Evolutionary conservation across 2,888 invertebrate genomes (phyloP), one percentile per base, ranked within the genome.

Genomic region (Lasioglossum pauxillum): DNA sequence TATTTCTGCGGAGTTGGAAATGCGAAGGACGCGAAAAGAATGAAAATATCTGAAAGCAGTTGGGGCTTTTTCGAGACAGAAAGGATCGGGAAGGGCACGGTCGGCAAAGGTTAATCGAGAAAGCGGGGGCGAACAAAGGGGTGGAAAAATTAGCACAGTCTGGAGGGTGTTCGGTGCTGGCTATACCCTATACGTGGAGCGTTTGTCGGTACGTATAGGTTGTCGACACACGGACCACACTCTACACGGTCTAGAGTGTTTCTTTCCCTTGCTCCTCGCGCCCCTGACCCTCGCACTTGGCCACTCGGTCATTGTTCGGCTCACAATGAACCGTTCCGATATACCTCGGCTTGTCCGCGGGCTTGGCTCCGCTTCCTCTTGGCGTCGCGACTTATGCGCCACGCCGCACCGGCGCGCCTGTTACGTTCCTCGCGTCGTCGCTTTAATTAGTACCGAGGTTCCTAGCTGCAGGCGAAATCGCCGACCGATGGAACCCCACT

Each of bases 281-380:
- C 83, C 91, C 91, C 88, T 91, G 91, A 90, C 86, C 90, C 91
- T 91, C 88, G 78, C 87, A 91, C 91, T 91, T 91, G 90, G 91
- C 91, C 91, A 91, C 91, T 91, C 91, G 91, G 91, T 91, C 90
- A 91, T 91, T 90, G 89, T 88, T 82, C 81, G 83, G 83, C 87
- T 86, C 78, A 91, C 91, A 90, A 90, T 90, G 91, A 91, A 90
- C 90, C 86, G 90, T 89, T 89, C 84, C 90, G 82, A 90, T 89
- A 82, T 89, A 87, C 69, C 71, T 79, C 82, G n/a, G 49, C 79
- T 73, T 64, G 75, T 46, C 78, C 57, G 75, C 73, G 80, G 69
- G 75, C 82, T 80, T 74, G 46, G 57, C n/a, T 60, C 19, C 35
- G 75, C 82, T 71, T 23, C 49, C 31, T 38, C n/a, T 79, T 79